These are phyloP conservation scores for Ophioderma brevispina DNA, from an alignment of 35 echinoderm and acorn worm genomes.

Conservation along the genomic window DNA sequence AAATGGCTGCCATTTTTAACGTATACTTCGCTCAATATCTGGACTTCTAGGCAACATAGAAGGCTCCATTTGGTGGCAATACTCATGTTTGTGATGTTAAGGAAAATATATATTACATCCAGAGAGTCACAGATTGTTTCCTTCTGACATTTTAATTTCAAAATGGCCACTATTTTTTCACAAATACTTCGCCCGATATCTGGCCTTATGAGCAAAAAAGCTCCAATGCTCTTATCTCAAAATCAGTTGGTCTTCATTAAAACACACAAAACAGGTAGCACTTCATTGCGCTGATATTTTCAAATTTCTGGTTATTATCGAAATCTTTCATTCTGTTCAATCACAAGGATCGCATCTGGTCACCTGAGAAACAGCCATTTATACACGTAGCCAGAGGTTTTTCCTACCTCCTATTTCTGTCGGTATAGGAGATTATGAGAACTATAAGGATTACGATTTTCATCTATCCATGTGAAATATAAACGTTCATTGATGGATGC, in stretches of 20 bases:
- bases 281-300: background rate
- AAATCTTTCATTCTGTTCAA: background rate
- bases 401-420: background rate
- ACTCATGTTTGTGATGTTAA: no score
- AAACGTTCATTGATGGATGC: background rate
- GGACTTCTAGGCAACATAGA: no score
- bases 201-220: no score
- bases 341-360: background rate
- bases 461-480: background rate
- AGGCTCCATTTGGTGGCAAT: no score
- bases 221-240: no score
- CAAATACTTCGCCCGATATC: no score
- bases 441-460: background rate
- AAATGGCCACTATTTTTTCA: no score
- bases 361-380: background rate
- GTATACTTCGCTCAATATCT: no score
- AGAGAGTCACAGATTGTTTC: no score
- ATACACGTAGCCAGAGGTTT: background rate
- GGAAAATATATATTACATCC: no score
- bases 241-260: background rate
- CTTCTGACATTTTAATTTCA: no score
- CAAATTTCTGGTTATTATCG: background rate
- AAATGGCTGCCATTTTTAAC: no score
- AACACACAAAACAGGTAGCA: background rate
- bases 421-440: background rate